A percentile compares a stretch with the other conserved stretches of the same genome.
Evolutionary conservation across 2,113 vertebrate species (phyloP).

Genomic region (Mustela nigripes): DNA sequence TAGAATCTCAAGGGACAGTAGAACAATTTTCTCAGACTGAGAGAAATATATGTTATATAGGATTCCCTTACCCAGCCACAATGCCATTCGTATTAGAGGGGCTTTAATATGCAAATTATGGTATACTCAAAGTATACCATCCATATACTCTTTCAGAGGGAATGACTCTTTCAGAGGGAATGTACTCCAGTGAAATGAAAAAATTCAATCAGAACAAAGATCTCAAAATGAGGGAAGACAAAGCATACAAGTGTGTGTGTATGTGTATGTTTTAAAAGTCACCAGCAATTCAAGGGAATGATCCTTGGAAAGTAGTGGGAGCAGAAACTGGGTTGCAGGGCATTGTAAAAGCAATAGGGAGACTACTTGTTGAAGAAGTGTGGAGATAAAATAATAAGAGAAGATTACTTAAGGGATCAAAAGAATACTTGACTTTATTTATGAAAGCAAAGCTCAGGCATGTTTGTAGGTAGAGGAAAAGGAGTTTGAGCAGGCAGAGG

Average conservation of each 20-base stretch:
- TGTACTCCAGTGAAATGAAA: background rate
- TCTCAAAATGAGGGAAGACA: conserved; percentile 22
- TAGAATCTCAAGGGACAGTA: background rate
- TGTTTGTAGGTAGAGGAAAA: background rate
- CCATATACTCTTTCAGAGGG: background rate
- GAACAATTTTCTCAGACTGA: background rate
- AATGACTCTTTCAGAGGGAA: background rate
- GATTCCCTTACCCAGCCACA: background rate
- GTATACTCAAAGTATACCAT: background rate
- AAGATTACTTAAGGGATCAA: background rate
- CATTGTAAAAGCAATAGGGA: background rate
- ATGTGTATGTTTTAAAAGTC: background rate
- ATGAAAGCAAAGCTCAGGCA: background rate
- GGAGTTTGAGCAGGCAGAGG: background rate
- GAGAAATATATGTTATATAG: background rate
- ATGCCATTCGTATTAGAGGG: background rate
- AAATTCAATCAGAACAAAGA: background rate
- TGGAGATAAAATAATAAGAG: background rate
- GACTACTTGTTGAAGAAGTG: background rate
- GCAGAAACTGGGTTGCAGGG: background rate
- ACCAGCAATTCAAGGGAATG: background rate
- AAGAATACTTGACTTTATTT: background rate
- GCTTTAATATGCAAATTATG: background rate
- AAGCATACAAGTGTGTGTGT: background rate
- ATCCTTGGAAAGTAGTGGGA: background rate